Conservation (phyloP, 2,113 vertebrate genomes). For the Cavia porcellus region DNA sequence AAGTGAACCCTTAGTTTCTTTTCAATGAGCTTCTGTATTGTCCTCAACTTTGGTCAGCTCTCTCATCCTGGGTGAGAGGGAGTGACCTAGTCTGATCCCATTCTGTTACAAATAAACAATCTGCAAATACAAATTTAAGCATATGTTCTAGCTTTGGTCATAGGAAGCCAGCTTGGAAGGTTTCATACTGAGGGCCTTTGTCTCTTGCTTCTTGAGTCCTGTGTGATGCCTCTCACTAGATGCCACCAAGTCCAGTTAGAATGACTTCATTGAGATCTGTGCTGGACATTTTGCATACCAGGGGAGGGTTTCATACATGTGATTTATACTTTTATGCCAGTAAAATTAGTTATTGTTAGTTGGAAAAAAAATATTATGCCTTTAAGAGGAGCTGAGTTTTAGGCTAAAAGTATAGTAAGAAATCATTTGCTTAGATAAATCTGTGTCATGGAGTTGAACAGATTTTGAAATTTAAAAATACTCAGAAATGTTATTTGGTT, state of each 20-base stretch:
- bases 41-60: neutral
- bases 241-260: neutral
- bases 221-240: neutral
- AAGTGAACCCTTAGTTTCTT: constrained; percentile 43
- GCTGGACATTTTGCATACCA: neutral
- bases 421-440: constrained; percentile 17
- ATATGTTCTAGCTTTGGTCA: neutral
- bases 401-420: neutral
- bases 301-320: neutral
- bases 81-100: neutral
- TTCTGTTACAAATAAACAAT: neutral
- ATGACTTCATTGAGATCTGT: neutral
- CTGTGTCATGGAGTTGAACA: neutral
- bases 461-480: constrained; percentile 62
- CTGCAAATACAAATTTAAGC: constrained; percentile 7
- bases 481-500: neutral
- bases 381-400: neutral
- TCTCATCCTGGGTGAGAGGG: neutral
- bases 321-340: neutral
- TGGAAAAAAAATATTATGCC: constrained; percentile 55
- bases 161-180: neutral
- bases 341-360: constrained; percentile 17
- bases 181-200: neutral
- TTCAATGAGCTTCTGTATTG: neutral
- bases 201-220: neutral